Conservation (phyloP, 2,888 invertebrate species). For the Thereva unica region DNA sequence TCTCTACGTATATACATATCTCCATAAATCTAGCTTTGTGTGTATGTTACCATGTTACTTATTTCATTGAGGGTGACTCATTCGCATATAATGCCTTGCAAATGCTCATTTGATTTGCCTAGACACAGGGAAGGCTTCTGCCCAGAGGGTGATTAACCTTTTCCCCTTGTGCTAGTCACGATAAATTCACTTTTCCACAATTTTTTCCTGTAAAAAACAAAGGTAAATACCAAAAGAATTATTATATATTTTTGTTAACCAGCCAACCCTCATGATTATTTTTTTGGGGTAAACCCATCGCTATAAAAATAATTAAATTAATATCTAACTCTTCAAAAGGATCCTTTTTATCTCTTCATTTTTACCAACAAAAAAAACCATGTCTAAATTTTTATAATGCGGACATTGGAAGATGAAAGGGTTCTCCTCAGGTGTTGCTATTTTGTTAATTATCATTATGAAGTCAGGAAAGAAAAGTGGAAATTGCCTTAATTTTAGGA, state of each 20-base stretch:
- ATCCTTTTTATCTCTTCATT: constrained; percentile 11
- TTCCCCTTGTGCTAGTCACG: constrained; percentile 26
- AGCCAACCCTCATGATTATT: constrained; percentile 14
- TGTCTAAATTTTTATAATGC: no score
- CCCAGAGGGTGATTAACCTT: constrained; percentile 28
- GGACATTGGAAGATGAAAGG: no score
- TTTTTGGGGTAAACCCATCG: constrained; percentile 9
- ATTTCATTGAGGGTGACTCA: constrained; percentile 24
- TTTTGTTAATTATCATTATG: no score
- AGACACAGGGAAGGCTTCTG: constrained; percentile 19
- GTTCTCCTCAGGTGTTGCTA: no score
- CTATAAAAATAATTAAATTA: constrained; percentile 20
- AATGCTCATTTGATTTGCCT: constrained; percentile 28
- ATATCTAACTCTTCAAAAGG: background rate
- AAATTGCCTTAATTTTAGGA: no score
- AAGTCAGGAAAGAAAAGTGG: no score
- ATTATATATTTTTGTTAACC: no score
- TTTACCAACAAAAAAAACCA: background rate
- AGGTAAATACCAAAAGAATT: constrained; percentile 18
- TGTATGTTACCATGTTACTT: constrained; percentile 2
- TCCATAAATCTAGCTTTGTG: background rate
- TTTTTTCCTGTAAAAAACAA: background rate
- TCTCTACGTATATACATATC: constrained; percentile 6
- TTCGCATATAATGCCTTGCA: constrained; percentile 25
- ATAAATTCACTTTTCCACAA: constrained; percentile 27